A percentile compares a stretch with the other conserved stretches of the same genome.
phyloP scores from a whole-genome alignment of 1,140 invertebrate genomes.

The Caenorhabditis tropicalis region DNA sequence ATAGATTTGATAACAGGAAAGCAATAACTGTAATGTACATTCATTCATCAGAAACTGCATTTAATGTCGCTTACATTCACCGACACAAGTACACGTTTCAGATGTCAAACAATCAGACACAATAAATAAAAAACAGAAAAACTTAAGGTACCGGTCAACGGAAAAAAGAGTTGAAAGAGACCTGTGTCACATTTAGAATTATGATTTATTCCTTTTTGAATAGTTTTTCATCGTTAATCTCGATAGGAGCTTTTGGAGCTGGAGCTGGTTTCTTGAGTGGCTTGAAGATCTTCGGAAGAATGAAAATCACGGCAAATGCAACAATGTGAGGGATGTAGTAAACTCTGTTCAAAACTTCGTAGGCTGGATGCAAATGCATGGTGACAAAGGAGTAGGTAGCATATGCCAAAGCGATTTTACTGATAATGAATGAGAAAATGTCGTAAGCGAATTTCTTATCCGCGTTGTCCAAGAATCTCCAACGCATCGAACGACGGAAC shows the following conservation, averaged over 20 bases:
- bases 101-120: neutral
- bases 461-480: constrained; percentile 79
- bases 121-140: neutral
- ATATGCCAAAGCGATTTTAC: constrained; percentile 84
- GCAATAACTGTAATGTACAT: constrained; percentile 10
- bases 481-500: constrained; percentile 80
- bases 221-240: neutral
- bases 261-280: constrained; percentile 30
- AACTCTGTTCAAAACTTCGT: constrained; percentile 39
- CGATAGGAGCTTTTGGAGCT: neutral
- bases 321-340: constrained; percentile 55
- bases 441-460: constrained; percentile 81
- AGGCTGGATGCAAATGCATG: constrained; percentile 55
- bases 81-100: neutral
- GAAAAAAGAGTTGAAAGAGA: neutral
- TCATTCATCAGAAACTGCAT: constrained; percentile 25
- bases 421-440: constrained; percentile 80
- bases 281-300: constrained; percentile 43
- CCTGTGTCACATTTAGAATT: neutral
- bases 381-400: constrained; percentile 84
- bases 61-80: neutral
- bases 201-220: constrained; percentile 11
- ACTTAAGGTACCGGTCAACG: neutral
- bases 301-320: constrained; percentile 47
- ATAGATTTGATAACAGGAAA: neutral